Conservation (phyloP, 2,113 vertebrate species). For the Formicarius rufipectus region DNA sequence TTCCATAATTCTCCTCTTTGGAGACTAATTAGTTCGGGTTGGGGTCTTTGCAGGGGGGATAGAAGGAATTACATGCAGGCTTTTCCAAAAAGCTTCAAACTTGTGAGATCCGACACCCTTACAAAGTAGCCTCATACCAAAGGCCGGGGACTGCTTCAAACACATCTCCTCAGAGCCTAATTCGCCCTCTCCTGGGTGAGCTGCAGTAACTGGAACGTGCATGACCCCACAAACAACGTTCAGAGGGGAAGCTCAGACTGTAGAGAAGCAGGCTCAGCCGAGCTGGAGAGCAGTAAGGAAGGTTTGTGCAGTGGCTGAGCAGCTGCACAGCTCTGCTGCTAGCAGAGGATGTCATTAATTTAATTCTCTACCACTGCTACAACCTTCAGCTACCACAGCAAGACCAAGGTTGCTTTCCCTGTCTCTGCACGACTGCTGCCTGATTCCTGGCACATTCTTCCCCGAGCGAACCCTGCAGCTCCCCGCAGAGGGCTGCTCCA, state of each 20-base stretch:
- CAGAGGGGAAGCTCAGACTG: background rate
- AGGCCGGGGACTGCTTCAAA: background rate
- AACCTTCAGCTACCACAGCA: background rate
- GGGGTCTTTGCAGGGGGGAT: background rate
- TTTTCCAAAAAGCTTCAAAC: background rate
- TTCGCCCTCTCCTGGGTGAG: rapidly evolving
- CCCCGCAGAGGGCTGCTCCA: background rate
- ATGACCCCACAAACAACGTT: background rate
- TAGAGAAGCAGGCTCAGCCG: background rate
- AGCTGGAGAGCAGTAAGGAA: background rate
- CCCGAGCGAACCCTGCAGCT: background rate
- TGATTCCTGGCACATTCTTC: background rate
- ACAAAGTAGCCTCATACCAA: background rate
- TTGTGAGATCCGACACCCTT: background rate
- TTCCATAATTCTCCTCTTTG: background rate
- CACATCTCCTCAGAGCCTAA: too few species aligned
- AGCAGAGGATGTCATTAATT: background rate
- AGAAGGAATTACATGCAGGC: background rate
- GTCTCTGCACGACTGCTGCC: background rate
- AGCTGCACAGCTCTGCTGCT: background rate
- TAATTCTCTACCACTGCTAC: background rate
- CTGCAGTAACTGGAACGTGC: background rate
- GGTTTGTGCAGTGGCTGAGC: background rate
- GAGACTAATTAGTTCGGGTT: background rate
- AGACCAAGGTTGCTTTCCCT: background rate